These are phyloP conservation scores for Hypena proboscidalis DNA, from an alignment of 2,888 invertebrate species.

Conservation along the genomic window DNA sequence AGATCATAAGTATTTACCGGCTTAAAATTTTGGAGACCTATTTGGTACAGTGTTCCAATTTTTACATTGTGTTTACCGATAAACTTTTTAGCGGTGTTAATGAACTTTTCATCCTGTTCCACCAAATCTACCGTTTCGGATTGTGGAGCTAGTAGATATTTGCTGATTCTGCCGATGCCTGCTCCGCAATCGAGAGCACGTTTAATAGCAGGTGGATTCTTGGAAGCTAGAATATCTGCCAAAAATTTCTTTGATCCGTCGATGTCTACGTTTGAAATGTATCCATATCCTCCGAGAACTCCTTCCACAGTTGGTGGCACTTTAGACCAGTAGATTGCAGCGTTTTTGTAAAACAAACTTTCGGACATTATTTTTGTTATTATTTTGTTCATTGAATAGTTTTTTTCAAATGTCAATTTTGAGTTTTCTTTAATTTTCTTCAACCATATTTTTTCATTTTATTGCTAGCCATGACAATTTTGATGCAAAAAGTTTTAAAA, in stretches of 20 bases:
- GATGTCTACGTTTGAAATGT: constrained; percentile 94
- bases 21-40: constrained; percentile 94
- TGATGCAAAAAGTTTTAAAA: too few relatives aligned
- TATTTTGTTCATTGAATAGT: constrained; percentile 1
- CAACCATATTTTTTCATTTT: too few relatives aligned
- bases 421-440: constrained; percentile 8
- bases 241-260: constrained; percentile 94
- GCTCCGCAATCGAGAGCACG: constrained; percentile 97
- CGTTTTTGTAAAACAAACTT: constrained; percentile 88
- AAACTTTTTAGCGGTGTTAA: constrained; percentile 88
- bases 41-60: constrained; percentile 88
- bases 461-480: too few relatives aligned
- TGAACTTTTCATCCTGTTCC: constrained; percentile 94
- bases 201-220: constrained; percentile 82
- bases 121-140: constrained; percentile 95
- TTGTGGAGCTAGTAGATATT: constrained; percentile 90
- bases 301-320: constrained; percentile 96
- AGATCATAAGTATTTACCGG: constrained; percentile 93
- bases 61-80: constrained; percentile 74
- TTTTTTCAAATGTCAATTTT: constrained; percentile 5
- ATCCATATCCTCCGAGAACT: constrained; percentile 96
- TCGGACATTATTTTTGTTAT: constrained; percentile 47
- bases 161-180: constrained; percentile 97
- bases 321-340: constrained; percentile 94
- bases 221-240: constrained; percentile 69